A percentile compares a stretch with the other conserved stretches of the same genome.
These are phyloP conservation scores for Cremastinae sp. DNA, from an alignment of 2,888 invertebrate species.

Conservation along the genomic window DNA sequence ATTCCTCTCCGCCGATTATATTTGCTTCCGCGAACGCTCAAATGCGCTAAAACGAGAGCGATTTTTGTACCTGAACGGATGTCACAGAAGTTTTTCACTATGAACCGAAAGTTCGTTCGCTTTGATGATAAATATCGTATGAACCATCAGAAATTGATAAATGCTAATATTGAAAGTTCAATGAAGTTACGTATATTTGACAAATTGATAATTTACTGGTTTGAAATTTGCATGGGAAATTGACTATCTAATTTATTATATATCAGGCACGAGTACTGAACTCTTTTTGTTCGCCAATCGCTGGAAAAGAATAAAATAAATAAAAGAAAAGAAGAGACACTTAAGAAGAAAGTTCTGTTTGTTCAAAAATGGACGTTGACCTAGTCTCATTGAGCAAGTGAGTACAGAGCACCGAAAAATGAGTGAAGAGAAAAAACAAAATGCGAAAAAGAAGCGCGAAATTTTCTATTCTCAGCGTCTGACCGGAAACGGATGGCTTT, in stretches of 20 bases:
- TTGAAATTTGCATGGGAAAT: too few relatives aligned
- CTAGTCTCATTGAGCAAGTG: slow-evolving; percentile 61
- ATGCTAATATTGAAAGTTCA: too few relatives aligned
- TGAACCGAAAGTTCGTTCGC: background rate
- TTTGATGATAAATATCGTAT: too few relatives aligned
- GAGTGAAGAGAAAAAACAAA: slow-evolving; percentile 41
- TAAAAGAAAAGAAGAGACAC: slow-evolving; percentile 47
- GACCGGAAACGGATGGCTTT: slow-evolving; percentile 60
- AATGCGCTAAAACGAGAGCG: background rate
- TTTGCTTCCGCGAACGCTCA: background rate
- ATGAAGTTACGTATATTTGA: too few relatives aligned
- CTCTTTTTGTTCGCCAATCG: slow-evolving; percentile 23
- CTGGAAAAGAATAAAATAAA: slow-evolving; percentile 26
- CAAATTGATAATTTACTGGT: too few relatives aligned
- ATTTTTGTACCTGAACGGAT: too few relatives aligned
- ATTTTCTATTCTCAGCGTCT: slow-evolving; percentile 57
- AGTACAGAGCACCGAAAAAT: slow-evolving; percentile 33
- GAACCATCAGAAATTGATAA: too few relatives aligned
- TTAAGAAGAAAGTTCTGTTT: slow-evolving; percentile 68
- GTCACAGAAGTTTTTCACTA: background rate
- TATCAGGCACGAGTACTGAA: too few relatives aligned
- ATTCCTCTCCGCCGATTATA: slow-evolving; percentile 20
- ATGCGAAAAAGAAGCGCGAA: slow-evolving; percentile 51
- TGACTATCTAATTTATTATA: too few relatives aligned
- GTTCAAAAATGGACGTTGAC: slow-evolving; percentile 70